Percentiles rank a stretch among this genome's conserved stretches.
Conservation (phyloP, 2,113 vertebrate genomes). For the Geothlypis trichas region DNA sequence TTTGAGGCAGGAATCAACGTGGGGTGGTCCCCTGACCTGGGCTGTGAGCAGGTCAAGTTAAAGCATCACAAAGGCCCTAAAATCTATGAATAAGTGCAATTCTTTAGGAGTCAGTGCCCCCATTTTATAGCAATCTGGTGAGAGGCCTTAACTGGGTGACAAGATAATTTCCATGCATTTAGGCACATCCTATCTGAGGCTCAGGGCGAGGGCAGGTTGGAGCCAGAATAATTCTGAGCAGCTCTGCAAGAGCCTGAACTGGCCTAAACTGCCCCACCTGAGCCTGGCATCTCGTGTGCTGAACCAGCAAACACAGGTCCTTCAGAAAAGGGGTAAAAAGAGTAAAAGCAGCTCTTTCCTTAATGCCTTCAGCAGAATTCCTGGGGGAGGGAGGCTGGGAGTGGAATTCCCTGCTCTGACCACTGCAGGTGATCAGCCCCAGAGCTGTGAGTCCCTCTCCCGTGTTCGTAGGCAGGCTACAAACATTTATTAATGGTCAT, state of each 20-base stretch:
- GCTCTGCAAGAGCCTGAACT: not conserved
- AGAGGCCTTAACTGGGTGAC: slow-evolving; percentile 6
- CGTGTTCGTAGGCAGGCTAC: not conserved
- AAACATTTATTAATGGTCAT: slow-evolving; percentile 63
- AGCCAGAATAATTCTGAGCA: not conserved
- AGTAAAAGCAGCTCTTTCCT: not conserved
- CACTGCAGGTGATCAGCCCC: not conserved
- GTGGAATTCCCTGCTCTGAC: not conserved
- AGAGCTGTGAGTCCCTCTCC: slow-evolving; percentile 29
- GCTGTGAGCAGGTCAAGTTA: slow-evolving; percentile 25
- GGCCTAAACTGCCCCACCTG: not conserved
- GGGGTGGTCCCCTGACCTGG: slow-evolving; percentile 46
- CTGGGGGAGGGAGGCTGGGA: not conserved
- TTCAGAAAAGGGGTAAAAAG: not conserved
- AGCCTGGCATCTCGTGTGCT: not conserved
- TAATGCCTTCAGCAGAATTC: not conserved
- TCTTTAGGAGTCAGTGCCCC: slow-evolving; percentile 49
- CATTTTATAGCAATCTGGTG: slow-evolving; percentile 36
- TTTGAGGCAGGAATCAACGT: not conserved
- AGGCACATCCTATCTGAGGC: not conserved
- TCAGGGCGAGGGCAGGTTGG: not conserved
- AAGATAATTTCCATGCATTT: slow-evolving; percentile 35
- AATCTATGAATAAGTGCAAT: slow-evolving; percentile 48
- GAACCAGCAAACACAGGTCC: not conserved
- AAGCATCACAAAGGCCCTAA: slow-evolving; percentile 48